Evolutionary conservation across 2,888 invertebrate species (phyloP).

Genomic region (Papilio gigon): DNA sequence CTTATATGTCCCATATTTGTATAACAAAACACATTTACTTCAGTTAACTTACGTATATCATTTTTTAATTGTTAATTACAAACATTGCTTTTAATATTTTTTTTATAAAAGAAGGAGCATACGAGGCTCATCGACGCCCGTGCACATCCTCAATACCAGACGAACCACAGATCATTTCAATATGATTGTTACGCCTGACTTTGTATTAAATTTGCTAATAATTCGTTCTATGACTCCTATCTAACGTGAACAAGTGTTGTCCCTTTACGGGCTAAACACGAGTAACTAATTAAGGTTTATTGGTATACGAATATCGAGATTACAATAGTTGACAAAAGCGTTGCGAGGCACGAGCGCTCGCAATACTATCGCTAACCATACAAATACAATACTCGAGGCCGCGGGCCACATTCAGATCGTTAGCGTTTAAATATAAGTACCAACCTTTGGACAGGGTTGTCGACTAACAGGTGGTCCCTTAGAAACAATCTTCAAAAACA

Average conservation of each 20-base stretch:
- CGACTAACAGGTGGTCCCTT: slow-evolving; percentile 5
- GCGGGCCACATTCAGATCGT: slow-evolving; percentile 61
- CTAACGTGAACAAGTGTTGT: slow-evolving; percentile 35
- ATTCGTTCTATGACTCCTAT: not conserved
- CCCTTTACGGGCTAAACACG: slow-evolving; percentile 41
- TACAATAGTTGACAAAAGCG: slow-evolving; percentile 51
- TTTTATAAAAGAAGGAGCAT: too few species aligned
- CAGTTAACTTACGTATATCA: not conserved
- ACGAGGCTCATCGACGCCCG: too few species aligned
- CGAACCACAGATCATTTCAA: not conserved
- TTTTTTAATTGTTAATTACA: not conserved
- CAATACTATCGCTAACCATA: slow-evolving; percentile 52
- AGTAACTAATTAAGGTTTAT: slow-evolving; percentile 43
- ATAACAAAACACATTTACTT: too few species aligned
- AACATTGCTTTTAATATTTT: too few species aligned
- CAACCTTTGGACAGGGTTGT: slow-evolving; percentile 26
- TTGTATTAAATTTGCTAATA: not conserved
- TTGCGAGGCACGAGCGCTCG: slow-evolving; percentile 52
- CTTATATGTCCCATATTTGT: not conserved
- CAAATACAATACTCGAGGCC: slow-evolving; percentile 61
- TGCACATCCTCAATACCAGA: too few species aligned
- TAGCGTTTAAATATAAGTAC: slow-evolving; percentile 44
- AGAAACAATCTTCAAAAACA: not conserved
- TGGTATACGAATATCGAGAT: slow-evolving; percentile 45
- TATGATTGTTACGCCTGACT: not conserved